phyloP scores from a whole-genome alignment of 1,140 invertebrate species.

The Panagrolaimus sp. region DNA sequence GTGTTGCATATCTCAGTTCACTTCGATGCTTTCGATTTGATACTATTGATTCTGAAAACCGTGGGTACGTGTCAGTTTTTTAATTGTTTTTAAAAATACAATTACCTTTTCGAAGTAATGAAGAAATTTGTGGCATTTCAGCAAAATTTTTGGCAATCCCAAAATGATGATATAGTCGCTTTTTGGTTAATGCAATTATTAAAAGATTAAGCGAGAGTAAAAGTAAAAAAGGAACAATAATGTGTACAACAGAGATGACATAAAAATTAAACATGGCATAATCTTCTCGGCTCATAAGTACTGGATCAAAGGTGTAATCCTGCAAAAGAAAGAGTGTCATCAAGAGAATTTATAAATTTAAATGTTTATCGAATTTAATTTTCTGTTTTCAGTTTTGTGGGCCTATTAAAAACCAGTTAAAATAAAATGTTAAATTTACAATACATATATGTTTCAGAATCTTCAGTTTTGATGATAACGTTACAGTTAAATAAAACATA shows the following conservation, averaged over 20 bases:
- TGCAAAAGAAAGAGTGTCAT: conserved; percentile 22
- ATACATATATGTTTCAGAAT: too few species aligned
- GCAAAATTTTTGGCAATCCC: conserved; percentile 28
- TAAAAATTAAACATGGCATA: conserved; percentile 48
- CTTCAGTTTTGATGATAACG: too few species aligned
- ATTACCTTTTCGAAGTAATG: conserved; percentile 32
- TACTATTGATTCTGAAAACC: conserved; percentile 39
- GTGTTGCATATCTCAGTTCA: conserved; percentile 38
- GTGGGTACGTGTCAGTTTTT: conserved; percentile 11
- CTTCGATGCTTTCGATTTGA: conserved; percentile 30
- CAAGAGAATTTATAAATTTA: too few species aligned
- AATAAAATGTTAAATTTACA: too few species aligned
- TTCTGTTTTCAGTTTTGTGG: background rate
- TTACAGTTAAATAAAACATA: too few species aligned
- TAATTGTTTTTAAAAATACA: background rate
- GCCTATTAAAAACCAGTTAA: too few species aligned
- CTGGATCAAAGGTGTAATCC: conserved; percentile 39
- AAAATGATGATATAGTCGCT: conserved; percentile 28
- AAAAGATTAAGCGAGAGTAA: conserved; percentile 37
- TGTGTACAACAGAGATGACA: conserved; percentile 42
- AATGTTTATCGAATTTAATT: too few species aligned
- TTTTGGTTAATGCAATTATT: conserved; percentile 41
- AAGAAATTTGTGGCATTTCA: conserved; percentile 37
- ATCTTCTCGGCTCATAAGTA: conserved; percentile 31
- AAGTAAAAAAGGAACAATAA: conserved; percentile 43